phyloP scores from a whole-genome alignment of 2,888 invertebrate species.

The Blera fallax region DNA sequence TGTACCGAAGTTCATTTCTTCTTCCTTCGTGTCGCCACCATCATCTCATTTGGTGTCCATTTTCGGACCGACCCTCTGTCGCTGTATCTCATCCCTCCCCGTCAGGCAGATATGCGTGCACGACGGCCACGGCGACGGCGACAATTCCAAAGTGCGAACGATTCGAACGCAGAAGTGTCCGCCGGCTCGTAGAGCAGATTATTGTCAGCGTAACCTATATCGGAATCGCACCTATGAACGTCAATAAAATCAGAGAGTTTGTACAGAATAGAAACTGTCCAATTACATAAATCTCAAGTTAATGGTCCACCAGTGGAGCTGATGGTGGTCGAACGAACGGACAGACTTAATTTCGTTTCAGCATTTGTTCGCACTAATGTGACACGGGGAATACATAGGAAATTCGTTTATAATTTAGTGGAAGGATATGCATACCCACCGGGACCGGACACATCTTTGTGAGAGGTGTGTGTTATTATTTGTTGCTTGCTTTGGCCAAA shows the following conservation, averaged over 20 bases:
- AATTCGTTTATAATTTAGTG: slow-evolving; percentile 66
- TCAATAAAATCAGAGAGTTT: slow-evolving; percentile 70
- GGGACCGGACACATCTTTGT: not conserved
- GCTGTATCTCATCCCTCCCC: not conserved
- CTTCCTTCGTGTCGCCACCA: not conserved
- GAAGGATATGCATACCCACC: slow-evolving; percentile 52
- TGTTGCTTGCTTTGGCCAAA: slow-evolving; percentile 46
- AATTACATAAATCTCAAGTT: slow-evolving; percentile 70
- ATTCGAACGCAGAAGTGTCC: slow-evolving; percentile 55
- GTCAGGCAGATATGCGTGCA: slow-evolving; percentile 43
- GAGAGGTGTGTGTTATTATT: slow-evolving; percentile 63
- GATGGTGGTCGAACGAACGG: not conserved
- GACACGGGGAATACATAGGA: slow-evolving; percentile 55
- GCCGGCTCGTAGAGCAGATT: slow-evolving; percentile 66
- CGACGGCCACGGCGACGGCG: slow-evolving; percentile 2
- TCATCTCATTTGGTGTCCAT: slow-evolving; percentile 45
- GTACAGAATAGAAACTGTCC: slow-evolving; percentile 72
- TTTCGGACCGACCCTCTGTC: slow-evolving; percentile 18
- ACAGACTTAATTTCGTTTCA: slow-evolving; percentile 32
- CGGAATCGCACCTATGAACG: slow-evolving; percentile 63
- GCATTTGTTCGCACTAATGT: slow-evolving; percentile 60
- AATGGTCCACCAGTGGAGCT: slow-evolving; percentile 28
- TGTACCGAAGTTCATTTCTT: slow-evolving; percentile 52
- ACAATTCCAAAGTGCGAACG: slow-evolving; percentile 63
- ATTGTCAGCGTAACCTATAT: slow-evolving; percentile 72